Evolutionary conservation across 2,797 vertebrate species (phyloP).

Genomic region (Notamacropus eugenii): DNA sequence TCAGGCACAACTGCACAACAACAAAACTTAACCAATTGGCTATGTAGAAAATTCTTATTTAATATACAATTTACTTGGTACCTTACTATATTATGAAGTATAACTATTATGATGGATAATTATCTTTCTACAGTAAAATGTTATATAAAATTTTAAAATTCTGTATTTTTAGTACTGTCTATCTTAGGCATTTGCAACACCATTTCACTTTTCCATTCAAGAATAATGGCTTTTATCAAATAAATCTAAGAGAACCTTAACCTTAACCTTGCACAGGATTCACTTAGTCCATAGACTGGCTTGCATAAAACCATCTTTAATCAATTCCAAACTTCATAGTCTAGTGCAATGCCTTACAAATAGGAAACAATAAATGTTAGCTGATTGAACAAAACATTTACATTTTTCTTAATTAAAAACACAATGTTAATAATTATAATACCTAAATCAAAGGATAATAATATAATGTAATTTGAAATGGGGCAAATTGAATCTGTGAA

Average conservation of each 20-base stretch:
- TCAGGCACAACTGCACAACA: no score
- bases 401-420: slow-evolving; percentile 39
- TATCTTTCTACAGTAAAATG: slow-evolving; percentile 75
- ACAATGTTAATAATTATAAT: slow-evolving; percentile 31
- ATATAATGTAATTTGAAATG: slow-evolving; percentile 49
- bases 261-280: slow-evolving; percentile 33
- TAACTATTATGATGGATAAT: slow-evolving; percentile 61
- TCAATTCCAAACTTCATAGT: background rate
- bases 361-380: background rate
- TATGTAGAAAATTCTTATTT: slow-evolving; percentile 50
- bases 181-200: slow-evolving; percentile 38
- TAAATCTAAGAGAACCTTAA: slow-evolving; percentile 42
- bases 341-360: no score
- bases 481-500: slow-evolving; percentile 14
- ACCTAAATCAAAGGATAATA: slow-evolving; percentile 25
- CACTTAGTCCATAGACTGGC: slow-evolving; percentile 37
- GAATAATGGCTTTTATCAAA: slow-evolving; percentile 31
- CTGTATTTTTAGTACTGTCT: slow-evolving; percentile 69
- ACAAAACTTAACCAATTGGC: slow-evolving; percentile 41
- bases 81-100: slow-evolving; percentile 34
- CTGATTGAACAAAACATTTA: slow-evolving; percentile 42
- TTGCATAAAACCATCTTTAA: slow-evolving; percentile 52
- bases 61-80: slow-evolving; percentile 60
- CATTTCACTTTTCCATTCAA: slow-evolving; percentile 56
- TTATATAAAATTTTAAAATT: slow-evolving; percentile 43